Evolutionary conservation across 2,797 vertebrate genomes (phyloP).

Genomic region (Bradypus variegatus): DNA sequence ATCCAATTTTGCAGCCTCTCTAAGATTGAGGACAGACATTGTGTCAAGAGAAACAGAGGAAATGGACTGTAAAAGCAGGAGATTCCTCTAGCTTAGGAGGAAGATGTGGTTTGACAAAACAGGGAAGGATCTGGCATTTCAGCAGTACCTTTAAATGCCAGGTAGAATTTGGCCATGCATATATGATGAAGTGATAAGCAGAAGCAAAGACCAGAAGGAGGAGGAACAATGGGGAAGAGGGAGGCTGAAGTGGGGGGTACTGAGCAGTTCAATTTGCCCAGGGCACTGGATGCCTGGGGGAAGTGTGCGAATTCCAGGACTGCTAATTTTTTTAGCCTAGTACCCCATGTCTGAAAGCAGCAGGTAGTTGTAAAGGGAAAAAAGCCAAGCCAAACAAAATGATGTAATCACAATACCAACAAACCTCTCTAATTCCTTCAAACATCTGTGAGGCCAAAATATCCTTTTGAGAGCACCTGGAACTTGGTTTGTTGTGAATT

Average conservation of each 20-base stretch:
- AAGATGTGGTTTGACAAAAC: not conserved
- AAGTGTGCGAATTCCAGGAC: fast-evolving
- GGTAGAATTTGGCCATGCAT: not conserved
- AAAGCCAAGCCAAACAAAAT: not conserved
- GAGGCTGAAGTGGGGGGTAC: not conserved
- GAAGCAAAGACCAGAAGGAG: not conserved
- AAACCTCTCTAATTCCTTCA: not conserved
- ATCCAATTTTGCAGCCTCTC: no score
- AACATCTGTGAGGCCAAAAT: not conserved
- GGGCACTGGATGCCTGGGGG: not conserved
- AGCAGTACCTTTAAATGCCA: not conserved
- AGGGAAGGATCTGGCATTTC: not conserved
- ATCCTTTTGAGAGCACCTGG: not conserved
- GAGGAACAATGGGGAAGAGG: not conserved
- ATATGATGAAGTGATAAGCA: not conserved
- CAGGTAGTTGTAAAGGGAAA: fast-evolving
- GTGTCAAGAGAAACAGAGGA: not conserved
- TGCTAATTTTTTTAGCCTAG: not conserved
- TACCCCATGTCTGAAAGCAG: not conserved
- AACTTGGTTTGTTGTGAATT: conserved; percentile 10
- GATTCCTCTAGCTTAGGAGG: not conserved
- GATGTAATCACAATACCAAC: not conserved
- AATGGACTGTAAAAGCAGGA: not conserved
- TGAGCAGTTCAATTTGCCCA: not conserved
- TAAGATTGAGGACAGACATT: not conserved